A percentile compares a stretch with the other conserved stretches of the same genome.
Evolutionary conservation across 2,888 invertebrate species (phyloP).

Genomic region (Acanthosepion lycidas): DNA sequence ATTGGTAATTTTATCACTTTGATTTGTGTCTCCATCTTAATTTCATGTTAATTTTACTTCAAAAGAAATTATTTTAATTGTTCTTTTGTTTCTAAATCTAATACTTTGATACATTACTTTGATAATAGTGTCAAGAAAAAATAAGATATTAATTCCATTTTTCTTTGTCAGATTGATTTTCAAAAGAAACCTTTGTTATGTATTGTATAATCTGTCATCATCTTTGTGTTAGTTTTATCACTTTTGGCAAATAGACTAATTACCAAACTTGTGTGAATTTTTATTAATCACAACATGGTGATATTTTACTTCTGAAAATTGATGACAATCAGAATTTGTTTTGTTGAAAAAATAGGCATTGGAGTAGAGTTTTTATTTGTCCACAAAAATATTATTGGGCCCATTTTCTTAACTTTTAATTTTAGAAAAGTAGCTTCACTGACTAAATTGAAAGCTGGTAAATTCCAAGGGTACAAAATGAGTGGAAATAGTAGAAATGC

Average conservation of each 20-base stretch:
- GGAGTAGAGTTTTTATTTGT: no score
- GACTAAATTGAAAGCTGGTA: no score
- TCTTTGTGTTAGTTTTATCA: not conserved
- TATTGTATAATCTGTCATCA: not conserved
- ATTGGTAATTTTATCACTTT: conserved; percentile 2
- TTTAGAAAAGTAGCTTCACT: no score
- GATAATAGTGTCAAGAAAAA: not conserved
- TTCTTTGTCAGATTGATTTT: no score
- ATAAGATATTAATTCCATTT: not conserved
- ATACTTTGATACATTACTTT: conserved; percentile 14
- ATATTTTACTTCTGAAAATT: not conserved
- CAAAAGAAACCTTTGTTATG: no score
- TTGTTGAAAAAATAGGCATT: not conserved
- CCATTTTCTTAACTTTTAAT: no score
- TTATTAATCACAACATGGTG: not conserved
- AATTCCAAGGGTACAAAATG: no score
- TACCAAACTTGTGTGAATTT: conserved; percentile 15
- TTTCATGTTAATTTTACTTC: conserved; percentile 33
- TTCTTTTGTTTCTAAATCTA: conserved; percentile 18
- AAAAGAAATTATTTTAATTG: not conserved
- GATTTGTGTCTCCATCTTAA: not conserved
- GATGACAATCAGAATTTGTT: not conserved
- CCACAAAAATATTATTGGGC: no score
- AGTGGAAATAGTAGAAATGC: no score
- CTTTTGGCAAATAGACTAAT: not conserved